Evolutionary conservation across 2,797 vertebrate genomes (phyloP).

Genomic region (Coendou prehensilis): DNA sequence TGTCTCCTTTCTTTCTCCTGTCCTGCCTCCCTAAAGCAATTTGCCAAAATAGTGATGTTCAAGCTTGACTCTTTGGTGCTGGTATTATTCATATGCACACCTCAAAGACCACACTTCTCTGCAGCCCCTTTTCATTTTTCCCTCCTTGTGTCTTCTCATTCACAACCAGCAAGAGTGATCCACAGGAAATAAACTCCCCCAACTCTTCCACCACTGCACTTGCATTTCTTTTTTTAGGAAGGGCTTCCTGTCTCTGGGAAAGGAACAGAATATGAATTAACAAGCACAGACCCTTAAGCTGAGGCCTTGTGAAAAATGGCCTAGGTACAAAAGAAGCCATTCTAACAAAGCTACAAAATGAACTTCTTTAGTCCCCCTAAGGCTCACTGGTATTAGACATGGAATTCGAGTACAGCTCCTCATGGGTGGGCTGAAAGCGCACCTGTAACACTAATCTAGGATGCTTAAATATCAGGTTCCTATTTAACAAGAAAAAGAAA

Average conservation of each 20-base stretch:
- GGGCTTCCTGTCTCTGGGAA: slow-evolving; percentile 71
- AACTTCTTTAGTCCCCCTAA: slow-evolving; percentile 72
- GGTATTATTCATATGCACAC: background rate
- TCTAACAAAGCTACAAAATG: slow-evolving; percentile 75
- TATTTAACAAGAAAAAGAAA: slow-evolving; percentile 71
- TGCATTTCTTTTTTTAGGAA: slow-evolving; percentile 51
- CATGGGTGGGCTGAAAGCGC: slow-evolving; percentile 73
- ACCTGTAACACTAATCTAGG: slow-evolving; percentile 78
- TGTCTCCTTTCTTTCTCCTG: background rate
- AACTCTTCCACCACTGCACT: background rate
- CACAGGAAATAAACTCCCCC: background rate
- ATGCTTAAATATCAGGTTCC: slow-evolving; percentile 77
- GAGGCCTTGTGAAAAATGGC: slow-evolving; percentile 64
- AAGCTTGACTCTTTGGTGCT: background rate
- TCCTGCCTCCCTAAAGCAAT: slow-evolving; percentile 54
- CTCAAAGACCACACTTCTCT: background rate
- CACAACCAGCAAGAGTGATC: background rate
- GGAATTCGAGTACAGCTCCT: slow-evolving; percentile 60
- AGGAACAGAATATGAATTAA: slow-evolving; percentile 75
- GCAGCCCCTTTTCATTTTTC: background rate
- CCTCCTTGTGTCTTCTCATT: background rate
- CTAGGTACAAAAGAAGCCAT: slow-evolving; percentile 76
- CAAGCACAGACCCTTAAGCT: slow-evolving; percentile 68
- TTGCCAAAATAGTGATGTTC: background rate
- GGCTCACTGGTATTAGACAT: slow-evolving; percentile 67